Percentiles rank a stretch among this genome's conserved stretches.
Conservation (phyloP, 2,797 vertebrate genomes). For the Oreochromis mossambicus region DNA sequence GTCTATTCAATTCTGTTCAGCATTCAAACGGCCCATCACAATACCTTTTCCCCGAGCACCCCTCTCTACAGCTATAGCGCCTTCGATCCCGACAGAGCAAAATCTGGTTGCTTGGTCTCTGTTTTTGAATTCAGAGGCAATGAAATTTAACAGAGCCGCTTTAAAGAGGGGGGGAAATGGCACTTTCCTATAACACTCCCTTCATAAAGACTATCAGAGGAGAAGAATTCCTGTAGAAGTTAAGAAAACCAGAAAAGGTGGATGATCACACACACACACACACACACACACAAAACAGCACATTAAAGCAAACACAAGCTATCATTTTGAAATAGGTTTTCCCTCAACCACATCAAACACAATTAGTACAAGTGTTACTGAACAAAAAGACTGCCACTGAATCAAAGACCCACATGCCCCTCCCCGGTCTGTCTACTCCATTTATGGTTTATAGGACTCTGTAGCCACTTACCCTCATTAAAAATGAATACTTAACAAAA, state of each 20-base stretch:
- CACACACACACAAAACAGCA: neutral
- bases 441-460: slow-evolving; percentile 62
- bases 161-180: neutral
- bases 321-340: slow-evolving; percentile 30
- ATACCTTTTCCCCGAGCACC: slow-evolving; percentile 59
- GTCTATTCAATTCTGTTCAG: slow-evolving; percentile 80
- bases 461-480: slow-evolving; percentile 69
- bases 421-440: slow-evolving; percentile 39
- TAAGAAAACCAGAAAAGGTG: slow-evolving; percentile 4
- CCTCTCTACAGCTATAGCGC: slow-evolving; percentile 43
- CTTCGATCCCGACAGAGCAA: slow-evolving; percentile 46
- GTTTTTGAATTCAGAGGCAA: slow-evolving; percentile 33
- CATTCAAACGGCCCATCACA: slow-evolving; percentile 75
- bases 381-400: slow-evolving; percentile 50
- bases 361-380: slow-evolving; percentile 58
- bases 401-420: slow-evolving; percentile 43
- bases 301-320: slow-evolving; percentile 33
- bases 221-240: slow-evolving; percentile 19
- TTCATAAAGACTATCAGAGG: slow-evolving; percentile 31
- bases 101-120: slow-evolving; percentile 28
- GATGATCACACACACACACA: neutral
- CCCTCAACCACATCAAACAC: slow-evolving; percentile 43
- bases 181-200: slow-evolving; percentile 6
- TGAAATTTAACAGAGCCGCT: slow-evolving; percentile 26
- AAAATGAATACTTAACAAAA: slow-evolving; percentile 75